These are phyloP conservation scores for Drosophila subobscura DNA, from an alignment of 1,140 invertebrate species.

Conservation along the genomic window DNA sequence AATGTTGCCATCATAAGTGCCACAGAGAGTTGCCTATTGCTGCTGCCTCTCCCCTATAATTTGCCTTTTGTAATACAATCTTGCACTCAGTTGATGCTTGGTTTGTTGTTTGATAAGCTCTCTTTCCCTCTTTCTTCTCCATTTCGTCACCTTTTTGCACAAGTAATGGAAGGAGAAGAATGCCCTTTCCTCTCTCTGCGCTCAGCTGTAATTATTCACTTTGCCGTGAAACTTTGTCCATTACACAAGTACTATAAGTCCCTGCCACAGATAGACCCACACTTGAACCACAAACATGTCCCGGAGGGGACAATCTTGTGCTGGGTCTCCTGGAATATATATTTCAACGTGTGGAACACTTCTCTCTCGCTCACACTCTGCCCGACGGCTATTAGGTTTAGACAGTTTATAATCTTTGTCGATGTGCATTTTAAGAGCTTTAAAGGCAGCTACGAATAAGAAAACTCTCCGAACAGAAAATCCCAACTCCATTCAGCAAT, in stretches of 20 bases:
- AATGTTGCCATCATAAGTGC: slow-evolving; percentile 47
- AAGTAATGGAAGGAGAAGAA: slow-evolving; percentile 23
- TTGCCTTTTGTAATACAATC: slow-evolving; percentile 47
- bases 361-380: neutral
- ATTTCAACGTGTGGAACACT: slow-evolving; percentile 57
- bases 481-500: slow-evolving; percentile 38
- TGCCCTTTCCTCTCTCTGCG: slow-evolving; percentile 21
- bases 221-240: slow-evolving; percentile 68
- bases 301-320: slow-evolving; percentile 58
- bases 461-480: neutral
- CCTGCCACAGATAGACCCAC: slow-evolving; percentile 16
- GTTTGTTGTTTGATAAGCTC: slow-evolving; percentile 41
- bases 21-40: slow-evolving; percentile 17
- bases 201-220: slow-evolving; percentile 79
- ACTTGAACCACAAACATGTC: slow-evolving; percentile 40
- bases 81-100: slow-evolving; percentile 40
- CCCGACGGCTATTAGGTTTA: slow-evolving; percentile 70
- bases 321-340: slow-evolving; percentile 45
- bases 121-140: slow-evolving; percentile 23
- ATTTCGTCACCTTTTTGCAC: slow-evolving; percentile 49
- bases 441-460: neutral
- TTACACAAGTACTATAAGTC: slow-evolving; percentile 35
- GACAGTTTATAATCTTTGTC: slow-evolving; percentile 78
- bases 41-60: slow-evolving; percentile 14
- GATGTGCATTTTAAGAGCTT: slow-evolving; percentile 64